A percentile compares a stretch with the other conserved stretches of the same genome.
These are phyloP conservation scores for Microvelia longipes DNA, from an alignment of 1,140 invertebrate species.

Conservation along the genomic window DNA sequence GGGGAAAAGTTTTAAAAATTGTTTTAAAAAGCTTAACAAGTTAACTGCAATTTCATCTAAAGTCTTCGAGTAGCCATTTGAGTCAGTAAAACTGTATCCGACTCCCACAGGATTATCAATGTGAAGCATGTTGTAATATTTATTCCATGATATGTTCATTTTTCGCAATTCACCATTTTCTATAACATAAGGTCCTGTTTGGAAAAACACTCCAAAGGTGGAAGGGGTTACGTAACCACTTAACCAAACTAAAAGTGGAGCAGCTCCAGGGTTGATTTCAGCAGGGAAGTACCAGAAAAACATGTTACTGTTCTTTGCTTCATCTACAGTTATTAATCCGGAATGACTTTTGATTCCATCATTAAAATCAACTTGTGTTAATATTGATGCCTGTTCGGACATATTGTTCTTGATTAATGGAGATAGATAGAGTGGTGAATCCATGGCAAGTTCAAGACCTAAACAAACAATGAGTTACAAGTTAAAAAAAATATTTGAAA, in stretches of 20 bases:
- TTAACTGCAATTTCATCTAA: slow-evolving; percentile 39
- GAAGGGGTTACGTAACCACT: slow-evolving; percentile 56
- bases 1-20: slow-evolving; percentile 51
- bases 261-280: slow-evolving; percentile 30
- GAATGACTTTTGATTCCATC: slow-evolving; percentile 32
- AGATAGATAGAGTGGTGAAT: slow-evolving; percentile 19
- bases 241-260: slow-evolving; percentile 58
- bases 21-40: slow-evolving; percentile 44
- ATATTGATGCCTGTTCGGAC: slow-evolving; percentile 11
- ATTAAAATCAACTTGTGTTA: slow-evolving; percentile 13
- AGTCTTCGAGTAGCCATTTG: slow-evolving; percentile 4
- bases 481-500: no score
- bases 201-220: slow-evolving; percentile 52
- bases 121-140: slow-evolving; percentile 59
- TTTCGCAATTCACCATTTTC: slow-evolving; percentile 23
- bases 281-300: slow-evolving; percentile 69
- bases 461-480: no score
- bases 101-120: slow-evolving; percentile 48
- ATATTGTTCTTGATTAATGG: slow-evolving; percentile 13
- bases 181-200: slow-evolving; percentile 36
- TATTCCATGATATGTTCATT: slow-evolving; percentile 26
- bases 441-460: no score
- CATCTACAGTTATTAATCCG: slow-evolving; percentile 55
- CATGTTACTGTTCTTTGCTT: slow-evolving; percentile 40
- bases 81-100: slow-evolving; percentile 17